These are phyloP conservation scores for Epizoanthus ramosus DNA, from an alignment of 92 coral and sea anemone species.

Conservation along the genomic window DNA sequence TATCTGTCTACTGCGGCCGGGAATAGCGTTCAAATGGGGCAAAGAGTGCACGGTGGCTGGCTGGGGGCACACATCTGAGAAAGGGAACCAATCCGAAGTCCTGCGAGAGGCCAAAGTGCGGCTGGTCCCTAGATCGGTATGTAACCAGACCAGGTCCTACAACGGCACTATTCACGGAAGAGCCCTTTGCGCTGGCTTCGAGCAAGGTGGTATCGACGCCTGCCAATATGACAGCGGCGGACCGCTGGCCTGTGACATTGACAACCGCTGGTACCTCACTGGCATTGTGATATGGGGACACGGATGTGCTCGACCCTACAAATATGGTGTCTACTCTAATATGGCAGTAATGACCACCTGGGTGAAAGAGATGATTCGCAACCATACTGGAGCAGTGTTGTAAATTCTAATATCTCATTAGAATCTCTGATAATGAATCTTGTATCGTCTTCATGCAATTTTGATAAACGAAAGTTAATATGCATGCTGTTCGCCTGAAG, in stretches of 20 bases:
- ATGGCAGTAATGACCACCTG: conserved; percentile 85
- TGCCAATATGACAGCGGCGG: conserved; percentile 98
- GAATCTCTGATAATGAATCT: no score
- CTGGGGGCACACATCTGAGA: conserved; percentile 81
- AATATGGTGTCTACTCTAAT: conserved; percentile 94
- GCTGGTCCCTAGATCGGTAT: conserved; percentile 75
- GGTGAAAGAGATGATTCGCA: conserved; percentile 56
- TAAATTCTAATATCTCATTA: no score
- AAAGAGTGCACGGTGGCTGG: conserved; percentile 77
- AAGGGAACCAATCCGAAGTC: conserved; percentile 71
- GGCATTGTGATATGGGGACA: conserved; percentile 97
- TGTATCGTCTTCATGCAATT: no score
- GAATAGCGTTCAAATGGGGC: conserved; percentile 68
- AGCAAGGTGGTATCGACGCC: conserved; percentile 89
- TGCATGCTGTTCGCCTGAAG: no score
- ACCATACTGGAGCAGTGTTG: neutral
- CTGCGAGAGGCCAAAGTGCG: conserved; percentile 82
- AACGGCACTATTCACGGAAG: conserved; percentile 86
- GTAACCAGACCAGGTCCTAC: conserved; percentile 76
- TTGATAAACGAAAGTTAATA: no score
- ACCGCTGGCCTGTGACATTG: conserved; percentile 74
- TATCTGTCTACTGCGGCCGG: conserved; percentile 72
- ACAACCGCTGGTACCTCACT: conserved; percentile 77
- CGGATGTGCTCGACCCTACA: conserved; percentile 86
- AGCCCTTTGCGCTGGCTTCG: conserved; percentile 93